These are phyloP conservation scores for Nettapus auritus DNA, from an alignment of 2,113 vertebrate genomes.

Conservation along the genomic window DNA sequence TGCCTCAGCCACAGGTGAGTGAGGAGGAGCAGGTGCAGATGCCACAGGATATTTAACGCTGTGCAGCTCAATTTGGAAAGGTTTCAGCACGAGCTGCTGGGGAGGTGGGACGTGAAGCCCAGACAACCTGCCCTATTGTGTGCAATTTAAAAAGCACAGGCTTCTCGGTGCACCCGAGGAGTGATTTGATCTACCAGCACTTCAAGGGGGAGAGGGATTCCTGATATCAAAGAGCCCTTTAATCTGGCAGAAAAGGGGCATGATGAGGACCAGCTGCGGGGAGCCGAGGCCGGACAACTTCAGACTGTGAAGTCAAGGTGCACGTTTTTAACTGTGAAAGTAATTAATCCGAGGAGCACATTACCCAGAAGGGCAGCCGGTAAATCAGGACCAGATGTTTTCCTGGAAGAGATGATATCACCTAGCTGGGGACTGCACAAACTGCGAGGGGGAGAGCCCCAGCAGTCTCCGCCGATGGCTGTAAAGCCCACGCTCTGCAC, in stretches of 20 bases:
- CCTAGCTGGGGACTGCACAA: background rate
- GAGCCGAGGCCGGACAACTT: slow-evolving; percentile 33
- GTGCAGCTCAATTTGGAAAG: background rate
- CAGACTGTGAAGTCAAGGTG: slow-evolving; percentile 61
- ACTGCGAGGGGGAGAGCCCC: background rate
- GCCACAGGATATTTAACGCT: background rate
- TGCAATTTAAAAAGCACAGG: background rate
- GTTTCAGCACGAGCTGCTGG: background rate
- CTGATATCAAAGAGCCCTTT: slow-evolving; percentile 52
- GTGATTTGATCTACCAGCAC: slow-evolving; percentile 27
- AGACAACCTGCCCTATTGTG: background rate
- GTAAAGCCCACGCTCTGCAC: background rate
- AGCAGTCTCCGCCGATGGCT: rapidly evolving
- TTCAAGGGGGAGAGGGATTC: slow-evolving; percentile 23
- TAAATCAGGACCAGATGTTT: slow-evolving; percentile 60
- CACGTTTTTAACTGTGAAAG: slow-evolving; percentile 60
- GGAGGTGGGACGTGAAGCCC: background rate
- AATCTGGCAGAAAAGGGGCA: slow-evolving; percentile 46
- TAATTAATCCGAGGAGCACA: slow-evolving; percentile 47
- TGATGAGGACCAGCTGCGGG: slow-evolving; percentile 57
- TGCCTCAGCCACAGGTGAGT: background rate
- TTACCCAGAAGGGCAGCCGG: background rate
- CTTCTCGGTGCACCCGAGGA: background rate
- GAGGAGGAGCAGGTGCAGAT: background rate
- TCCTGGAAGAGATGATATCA: slow-evolving; percentile 21